These are phyloP conservation scores for Antechinus flavipes DNA, from an alignment of 2,113 vertebrate species.

Conservation along the genomic window DNA sequence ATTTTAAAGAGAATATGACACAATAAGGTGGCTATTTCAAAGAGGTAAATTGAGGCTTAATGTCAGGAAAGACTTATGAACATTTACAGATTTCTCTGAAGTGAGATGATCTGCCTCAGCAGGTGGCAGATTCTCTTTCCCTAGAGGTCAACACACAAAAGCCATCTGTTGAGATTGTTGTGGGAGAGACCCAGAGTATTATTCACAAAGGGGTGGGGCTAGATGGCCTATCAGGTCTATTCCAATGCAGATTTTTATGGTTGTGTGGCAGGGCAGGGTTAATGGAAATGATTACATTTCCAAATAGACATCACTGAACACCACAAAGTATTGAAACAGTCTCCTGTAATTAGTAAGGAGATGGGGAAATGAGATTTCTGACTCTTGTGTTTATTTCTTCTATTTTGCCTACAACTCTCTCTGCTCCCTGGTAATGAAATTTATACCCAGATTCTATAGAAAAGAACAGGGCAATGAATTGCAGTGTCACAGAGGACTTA, in stretches of 20 bases:
- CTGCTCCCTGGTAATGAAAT: neutral
- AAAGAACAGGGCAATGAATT: neutral
- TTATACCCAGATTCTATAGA: neutral
- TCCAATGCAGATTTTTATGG: neutral
- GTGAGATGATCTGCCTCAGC: neutral
- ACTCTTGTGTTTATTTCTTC: neutral
- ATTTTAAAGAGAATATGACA: too few species aligned
- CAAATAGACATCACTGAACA: neutral
- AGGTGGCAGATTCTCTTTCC: neutral
- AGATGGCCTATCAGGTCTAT: neutral
- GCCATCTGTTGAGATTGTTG: neutral
- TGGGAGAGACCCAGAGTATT: neutral
- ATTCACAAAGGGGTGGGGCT: neutral
- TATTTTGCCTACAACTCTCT: neutral
- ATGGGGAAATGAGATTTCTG: neutral
- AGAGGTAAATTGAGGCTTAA: neutral
- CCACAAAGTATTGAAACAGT: neutral
- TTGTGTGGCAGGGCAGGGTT: neutral
- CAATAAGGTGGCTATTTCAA: neutral
- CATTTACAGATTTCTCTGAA: neutral
- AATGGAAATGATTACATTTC: neutral
- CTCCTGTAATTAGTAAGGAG: neutral
- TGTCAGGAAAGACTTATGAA: neutral
- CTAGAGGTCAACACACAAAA: neutral
- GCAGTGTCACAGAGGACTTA: slow-evolving; percentile 1